A percentile compares a stretch with the other conserved stretches of the same genome.
These are phyloP conservation scores for Lithodes maja DNA, from an alignment of 2,888 invertebrate species.

Conservation along the genomic window DNA sequence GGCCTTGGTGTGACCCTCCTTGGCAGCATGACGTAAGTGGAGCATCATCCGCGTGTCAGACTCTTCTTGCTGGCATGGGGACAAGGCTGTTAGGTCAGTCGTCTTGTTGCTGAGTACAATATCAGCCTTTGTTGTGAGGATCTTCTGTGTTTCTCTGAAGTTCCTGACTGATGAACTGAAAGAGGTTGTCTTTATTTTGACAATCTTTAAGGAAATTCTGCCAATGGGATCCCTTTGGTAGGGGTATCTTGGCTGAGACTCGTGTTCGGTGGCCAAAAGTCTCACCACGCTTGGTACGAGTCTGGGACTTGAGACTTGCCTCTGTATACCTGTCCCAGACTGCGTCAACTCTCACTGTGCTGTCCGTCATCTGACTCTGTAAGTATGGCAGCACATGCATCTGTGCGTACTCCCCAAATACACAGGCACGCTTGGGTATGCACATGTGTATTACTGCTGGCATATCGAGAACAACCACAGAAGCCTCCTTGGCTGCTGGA, in stretches of 20 bases:
- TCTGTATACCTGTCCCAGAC: conserved; percentile 16
- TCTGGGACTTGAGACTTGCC: conserved; percentile 24
- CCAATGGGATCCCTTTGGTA: conserved; percentile 4
- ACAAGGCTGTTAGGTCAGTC: not conserved
- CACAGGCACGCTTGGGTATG: conserved; percentile 1
- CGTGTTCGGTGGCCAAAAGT: not conserved
- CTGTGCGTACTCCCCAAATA: conserved; percentile 16
- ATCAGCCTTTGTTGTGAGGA: not conserved
- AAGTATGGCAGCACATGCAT: conserved; percentile 6
- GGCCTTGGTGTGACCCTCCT: conserved; percentile 21
- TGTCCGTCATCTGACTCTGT: conserved; percentile 15
- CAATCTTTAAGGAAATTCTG: conserved; percentile 3
- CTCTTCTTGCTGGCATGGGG: not conserved
- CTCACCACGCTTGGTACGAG: not conserved
- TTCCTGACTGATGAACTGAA: not conserved
- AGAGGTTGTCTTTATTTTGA: conserved; percentile 3
- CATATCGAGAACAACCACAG: conserved; percentile 6
- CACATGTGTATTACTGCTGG: not conserved
- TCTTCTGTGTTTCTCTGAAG: not conserved
- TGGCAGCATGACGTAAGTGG: not conserved
- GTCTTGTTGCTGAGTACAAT: not conserved
- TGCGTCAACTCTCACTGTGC: conserved; percentile 4
- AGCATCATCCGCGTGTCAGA: conserved; percentile 23
- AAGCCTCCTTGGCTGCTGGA: conserved; percentile 12
- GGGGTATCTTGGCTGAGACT: conserved; percentile 9